These are phyloP conservation scores for Eupristina koningsbergeri DNA, from an alignment of 1,140 invertebrate species.

Conservation along the genomic window DNA sequence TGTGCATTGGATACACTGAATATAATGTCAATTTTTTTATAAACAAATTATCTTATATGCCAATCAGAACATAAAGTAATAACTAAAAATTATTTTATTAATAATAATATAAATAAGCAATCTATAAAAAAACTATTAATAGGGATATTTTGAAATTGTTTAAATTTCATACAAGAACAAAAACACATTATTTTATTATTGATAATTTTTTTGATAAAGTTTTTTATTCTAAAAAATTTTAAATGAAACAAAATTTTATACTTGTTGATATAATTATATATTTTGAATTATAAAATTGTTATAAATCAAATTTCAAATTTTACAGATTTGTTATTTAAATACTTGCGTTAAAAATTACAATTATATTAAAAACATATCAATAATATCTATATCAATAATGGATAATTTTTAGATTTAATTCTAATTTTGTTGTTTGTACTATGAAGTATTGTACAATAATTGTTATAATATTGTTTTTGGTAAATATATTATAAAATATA, in stretches of 20 bases:
- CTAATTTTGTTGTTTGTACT: background rate
- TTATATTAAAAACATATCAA: background rate
- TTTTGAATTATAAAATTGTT: background rate
- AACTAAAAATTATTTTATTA: background rate
- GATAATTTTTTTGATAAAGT: background rate
- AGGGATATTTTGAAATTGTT: background rate
- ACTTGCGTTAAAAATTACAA: background rate
- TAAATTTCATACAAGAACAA: background rate
- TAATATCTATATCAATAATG: too few species aligned
- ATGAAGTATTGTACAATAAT: background rate
- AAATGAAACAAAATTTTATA: background rate
- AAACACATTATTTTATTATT: background rate
- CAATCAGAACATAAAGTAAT: background rate
- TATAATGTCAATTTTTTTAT: too few species aligned
- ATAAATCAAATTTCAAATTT: background rate
- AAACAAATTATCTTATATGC: too few species aligned
- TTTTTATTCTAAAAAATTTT: background rate
- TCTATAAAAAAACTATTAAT: too few species aligned
- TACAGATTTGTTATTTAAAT: background rate
- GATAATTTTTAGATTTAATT: background rate
- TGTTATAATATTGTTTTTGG: background rate
- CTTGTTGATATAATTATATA: slow-evolving; percentile 1
- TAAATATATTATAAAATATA: background rate
- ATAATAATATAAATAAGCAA: background rate
- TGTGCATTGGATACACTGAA: too few species aligned